phyloP scores from a whole-genome alignment of 2,797 vertebrate genomes.

The Ciconia nigra region DNA sequence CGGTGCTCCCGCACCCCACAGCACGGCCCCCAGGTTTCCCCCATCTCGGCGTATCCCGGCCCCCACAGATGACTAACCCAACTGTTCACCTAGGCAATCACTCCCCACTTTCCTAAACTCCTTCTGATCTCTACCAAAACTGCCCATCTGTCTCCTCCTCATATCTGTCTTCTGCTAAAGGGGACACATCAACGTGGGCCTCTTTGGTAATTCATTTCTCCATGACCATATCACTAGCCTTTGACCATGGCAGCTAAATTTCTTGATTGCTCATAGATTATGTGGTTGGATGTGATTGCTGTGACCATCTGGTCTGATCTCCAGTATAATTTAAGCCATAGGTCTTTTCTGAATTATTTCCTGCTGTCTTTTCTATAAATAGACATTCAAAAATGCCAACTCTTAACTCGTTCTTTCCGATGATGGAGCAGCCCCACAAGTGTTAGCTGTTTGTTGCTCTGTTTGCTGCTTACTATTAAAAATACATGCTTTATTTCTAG shows the following conservation, averaged over 20 bases:
- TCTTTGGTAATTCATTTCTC: not conserved
- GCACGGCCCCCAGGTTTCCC: not conserved
- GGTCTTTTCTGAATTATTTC: slow-evolving; percentile 54
- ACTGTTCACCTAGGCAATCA: not conserved
- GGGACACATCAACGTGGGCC: rapidly evolving
- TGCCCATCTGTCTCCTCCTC: not conserved
- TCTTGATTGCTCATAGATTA: slow-evolving; percentile 19
- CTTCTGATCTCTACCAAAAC: not conserved
- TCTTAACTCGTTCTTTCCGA: not conserved
- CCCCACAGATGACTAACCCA: rapidly evolving
- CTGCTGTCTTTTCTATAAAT: slow-evolving; percentile 40
- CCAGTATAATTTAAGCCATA: not conserved
- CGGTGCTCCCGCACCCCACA: not conserved
- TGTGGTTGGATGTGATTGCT: not conserved
- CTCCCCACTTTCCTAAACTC: not conserved
- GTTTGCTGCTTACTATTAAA: slow-evolving; percentile 47
- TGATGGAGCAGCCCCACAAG: slow-evolving; percentile 5
- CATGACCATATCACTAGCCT: rapidly evolving
- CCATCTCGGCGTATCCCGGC: rapidly evolving
- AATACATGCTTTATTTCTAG: slow-evolving; percentile 52
- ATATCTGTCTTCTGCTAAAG: not conserved
- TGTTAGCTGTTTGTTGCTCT: not conserved
- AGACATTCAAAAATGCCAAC: slow-evolving; percentile 29
- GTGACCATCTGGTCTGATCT: slow-evolving; percentile 41
- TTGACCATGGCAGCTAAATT: not conserved